A percentile compares a stretch with the other conserved stretches of the same genome.
phyloP scores from a whole-genome alignment of 2,888 invertebrate genomes.

The Griposia aprilina region DNA sequence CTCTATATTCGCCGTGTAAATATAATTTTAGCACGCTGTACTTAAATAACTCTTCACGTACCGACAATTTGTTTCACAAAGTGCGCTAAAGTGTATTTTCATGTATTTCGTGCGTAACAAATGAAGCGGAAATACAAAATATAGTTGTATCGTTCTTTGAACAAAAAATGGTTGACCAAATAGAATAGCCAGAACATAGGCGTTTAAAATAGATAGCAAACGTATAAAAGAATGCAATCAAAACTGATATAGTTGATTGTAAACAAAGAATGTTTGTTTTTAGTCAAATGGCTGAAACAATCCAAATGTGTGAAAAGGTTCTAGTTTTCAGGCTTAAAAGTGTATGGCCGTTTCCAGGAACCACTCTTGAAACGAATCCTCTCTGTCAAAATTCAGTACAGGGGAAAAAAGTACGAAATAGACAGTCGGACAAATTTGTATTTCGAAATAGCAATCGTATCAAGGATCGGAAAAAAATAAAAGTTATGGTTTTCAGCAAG shows the following conservation, averaged over 20 bases:
- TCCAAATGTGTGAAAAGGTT: background rate
- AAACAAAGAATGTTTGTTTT: conserved; percentile 14
- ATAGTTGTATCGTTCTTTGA: conserved; percentile 43
- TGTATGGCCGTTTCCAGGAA: background rate
- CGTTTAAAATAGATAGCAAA: conserved; percentile 40
- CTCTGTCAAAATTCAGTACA: background rate
- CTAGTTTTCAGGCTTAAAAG: background rate
- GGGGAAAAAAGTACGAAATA: background rate
- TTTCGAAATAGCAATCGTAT: background rate
- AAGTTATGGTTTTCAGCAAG: background rate
- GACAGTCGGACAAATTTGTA: background rate
- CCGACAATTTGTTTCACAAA: conserved; percentile 47
- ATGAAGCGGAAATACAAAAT: conserved; percentile 55
- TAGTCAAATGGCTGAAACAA: background rate
- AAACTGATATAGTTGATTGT: conserved; percentile 9
- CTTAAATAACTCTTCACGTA: conserved; percentile 38
- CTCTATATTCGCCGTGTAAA: conserved; percentile 4
- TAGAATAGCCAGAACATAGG: conserved; percentile 35
- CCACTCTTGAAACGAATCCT: background rate
- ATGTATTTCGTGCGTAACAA: conserved; percentile 63
- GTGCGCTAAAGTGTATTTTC: conserved; percentile 57
- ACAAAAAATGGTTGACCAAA: conserved; percentile 53
- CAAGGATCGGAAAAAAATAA: background rate
- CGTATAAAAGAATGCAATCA: conserved; percentile 11
- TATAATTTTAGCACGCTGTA: conserved; percentile 33